These are phyloP conservation scores for Onychorhynchus coronatus DNA, from an alignment of 2,113 vertebrate species.

Conservation along the genomic window DNA sequence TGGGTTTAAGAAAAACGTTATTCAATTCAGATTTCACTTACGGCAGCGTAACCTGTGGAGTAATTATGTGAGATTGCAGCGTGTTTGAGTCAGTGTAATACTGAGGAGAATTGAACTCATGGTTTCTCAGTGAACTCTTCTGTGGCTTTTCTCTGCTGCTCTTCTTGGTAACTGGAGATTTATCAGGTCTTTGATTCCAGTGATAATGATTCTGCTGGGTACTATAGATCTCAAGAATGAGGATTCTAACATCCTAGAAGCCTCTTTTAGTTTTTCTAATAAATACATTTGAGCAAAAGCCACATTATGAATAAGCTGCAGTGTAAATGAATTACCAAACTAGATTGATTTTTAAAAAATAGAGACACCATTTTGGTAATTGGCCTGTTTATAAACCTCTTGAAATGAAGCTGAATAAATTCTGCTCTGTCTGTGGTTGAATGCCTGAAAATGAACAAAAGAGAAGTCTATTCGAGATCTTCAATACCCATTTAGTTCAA, in stretches of 20 bases:
- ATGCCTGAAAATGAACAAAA: conserved; percentile 15
- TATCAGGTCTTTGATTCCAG: not conserved
- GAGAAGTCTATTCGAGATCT: not conserved
- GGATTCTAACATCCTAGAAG: not conserved
- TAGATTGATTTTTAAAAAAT: not conserved
- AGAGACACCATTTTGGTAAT: conserved; percentile 14
- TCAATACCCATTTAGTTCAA: not conserved
- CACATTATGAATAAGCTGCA: conserved; percentile 1
- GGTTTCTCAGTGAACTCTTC: not conserved
- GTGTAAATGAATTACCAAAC: conserved; percentile 5
- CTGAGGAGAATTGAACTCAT: not conserved
- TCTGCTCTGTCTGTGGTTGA: not conserved
- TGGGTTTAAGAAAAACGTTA: not conserved
- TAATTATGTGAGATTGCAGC: not conserved
- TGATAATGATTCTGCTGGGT: conserved; percentile 2
- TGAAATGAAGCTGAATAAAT: conserved; percentile 26
- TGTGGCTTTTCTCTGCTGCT: not conserved
- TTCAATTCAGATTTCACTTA: not conserved
- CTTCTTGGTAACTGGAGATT: conserved; percentile 8
- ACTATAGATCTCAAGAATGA: conserved; percentile 16
- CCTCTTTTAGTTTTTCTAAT: conserved; percentile 22
- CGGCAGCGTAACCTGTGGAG: not conserved
- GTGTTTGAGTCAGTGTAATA: not conserved
- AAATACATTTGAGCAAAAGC: conserved; percentile 21
- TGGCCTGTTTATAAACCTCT: not conserved